Conservation (phyloP, 2,888 invertebrate species). For the Heliconius ethilla region DNA sequence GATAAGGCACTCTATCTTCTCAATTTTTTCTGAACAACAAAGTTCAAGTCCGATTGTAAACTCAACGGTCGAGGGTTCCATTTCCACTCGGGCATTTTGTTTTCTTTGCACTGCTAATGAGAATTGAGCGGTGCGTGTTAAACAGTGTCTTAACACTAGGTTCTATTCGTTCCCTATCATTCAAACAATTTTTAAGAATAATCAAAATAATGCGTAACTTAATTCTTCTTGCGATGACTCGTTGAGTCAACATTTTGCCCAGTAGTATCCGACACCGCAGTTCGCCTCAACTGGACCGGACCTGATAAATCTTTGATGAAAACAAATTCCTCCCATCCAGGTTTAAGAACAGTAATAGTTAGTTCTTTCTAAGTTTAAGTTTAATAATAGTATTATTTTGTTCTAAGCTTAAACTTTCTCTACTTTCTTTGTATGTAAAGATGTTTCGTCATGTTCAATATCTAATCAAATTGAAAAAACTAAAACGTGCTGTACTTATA, state of each 20-base stretch:
- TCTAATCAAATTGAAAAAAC: background rate
- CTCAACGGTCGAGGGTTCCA: background rate
- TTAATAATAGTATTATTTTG: background rate
- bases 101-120: background rate
- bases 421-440: background rate
- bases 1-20: background rate
- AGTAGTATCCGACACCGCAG: background rate
- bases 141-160: background rate
- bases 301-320: conserved; percentile 12
- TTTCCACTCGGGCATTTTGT: background rate
- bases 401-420: background rate
- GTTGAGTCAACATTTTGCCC: background rate
- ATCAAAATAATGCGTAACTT: background rate
- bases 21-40: background rate
- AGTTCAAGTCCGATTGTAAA: too few species aligned
- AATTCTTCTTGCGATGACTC: background rate
- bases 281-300: conserved; percentile 16
- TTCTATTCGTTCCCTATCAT: background rate
- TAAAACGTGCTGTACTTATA: background rate
- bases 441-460: background rate
- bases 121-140: background rate
- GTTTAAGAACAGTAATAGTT: background rate
- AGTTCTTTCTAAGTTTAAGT: background rate
- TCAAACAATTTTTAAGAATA: background rate
- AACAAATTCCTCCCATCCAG: conserved; percentile 7